A percentile compares a stretch with the other conserved stretches of the same genome.
Evolutionary conservation across 2,888 invertebrate species (phyloP).

Genomic region (Lasioglossum calceatum): DNA sequence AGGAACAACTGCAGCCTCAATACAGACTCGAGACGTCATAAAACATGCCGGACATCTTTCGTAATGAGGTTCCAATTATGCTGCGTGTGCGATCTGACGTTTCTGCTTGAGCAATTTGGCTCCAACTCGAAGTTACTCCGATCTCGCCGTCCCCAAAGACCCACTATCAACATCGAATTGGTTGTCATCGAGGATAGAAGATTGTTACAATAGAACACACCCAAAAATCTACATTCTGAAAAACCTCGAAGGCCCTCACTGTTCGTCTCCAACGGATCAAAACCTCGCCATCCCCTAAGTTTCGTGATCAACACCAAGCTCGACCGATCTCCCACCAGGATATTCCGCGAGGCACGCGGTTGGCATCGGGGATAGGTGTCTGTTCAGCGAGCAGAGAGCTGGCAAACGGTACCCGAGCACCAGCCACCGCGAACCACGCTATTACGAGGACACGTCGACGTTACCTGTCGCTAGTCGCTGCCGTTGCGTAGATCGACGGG

Average conservation of each 20-base stretch:
- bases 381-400: neutral
- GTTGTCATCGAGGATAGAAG: too few species aligned
- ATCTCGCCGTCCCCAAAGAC: too few species aligned
- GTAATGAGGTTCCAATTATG: neutral
- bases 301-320: neutral
- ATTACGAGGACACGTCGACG: constrained; percentile 73
- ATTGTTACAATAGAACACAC: too few species aligned
- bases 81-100: neutral
- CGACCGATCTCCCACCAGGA: neutral
- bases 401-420: constrained; percentile 13
- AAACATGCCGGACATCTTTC: neutral
- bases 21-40: neutral
- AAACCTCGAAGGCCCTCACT: neutral
- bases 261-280: neutral
- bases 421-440: constrained; percentile 66
- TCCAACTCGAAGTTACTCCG: too few species aligned
- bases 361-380: neutral
- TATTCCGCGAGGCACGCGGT: neutral
- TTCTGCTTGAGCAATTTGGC: neutral
- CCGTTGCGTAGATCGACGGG: constrained; percentile 67
- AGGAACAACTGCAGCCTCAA: neutral
- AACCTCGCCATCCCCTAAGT: neutral
- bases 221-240: neutral
- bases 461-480: constrained; percentile 78
- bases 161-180: too few species aligned